Evolutionary conservation across 2,113 vertebrate species (phyloP).

Genomic region (Pimephales promelas): DNA sequence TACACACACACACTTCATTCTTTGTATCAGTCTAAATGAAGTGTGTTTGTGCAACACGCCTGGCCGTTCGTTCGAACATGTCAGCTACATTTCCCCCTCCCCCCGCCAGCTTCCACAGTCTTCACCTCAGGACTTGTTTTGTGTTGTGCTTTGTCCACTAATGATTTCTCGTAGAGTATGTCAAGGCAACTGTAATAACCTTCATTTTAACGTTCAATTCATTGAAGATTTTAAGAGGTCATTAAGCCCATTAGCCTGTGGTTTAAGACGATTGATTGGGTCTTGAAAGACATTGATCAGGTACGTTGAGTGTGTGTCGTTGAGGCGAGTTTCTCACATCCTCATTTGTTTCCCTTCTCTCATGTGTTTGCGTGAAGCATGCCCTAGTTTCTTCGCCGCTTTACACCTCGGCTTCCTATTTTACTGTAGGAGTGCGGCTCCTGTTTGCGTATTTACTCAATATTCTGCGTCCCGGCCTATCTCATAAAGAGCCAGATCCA

Average conservation of each 20-base stretch:
- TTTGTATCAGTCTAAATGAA: neutral
- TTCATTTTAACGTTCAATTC: slow-evolving; percentile 9
- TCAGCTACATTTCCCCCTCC: neutral
- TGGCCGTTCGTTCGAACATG: neutral
- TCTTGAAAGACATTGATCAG: slow-evolving; percentile 31
- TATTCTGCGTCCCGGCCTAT: slow-evolving; percentile 12
- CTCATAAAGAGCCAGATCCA: slow-evolving; percentile 29
- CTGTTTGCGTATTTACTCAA: slow-evolving; percentile 28
- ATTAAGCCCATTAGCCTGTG: slow-evolving; percentile 13
- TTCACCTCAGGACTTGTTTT: neutral
- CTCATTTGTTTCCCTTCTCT: slow-evolving; percentile 18
- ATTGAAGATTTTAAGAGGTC: slow-evolving; percentile 13
- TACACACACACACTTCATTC: neutral
- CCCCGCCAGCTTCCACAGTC: neutral
- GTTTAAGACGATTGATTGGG: slow-evolving; percentile 26
- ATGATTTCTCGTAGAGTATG: slow-evolving; percentile 6
- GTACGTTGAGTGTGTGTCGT: slow-evolving; percentile 7
- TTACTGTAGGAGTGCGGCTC: neutral
- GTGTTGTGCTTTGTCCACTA: neutral
- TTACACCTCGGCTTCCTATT: neutral
- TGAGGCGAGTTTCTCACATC: neutral
- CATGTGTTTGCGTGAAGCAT: neutral
- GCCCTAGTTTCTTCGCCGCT: neutral
- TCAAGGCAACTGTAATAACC: slow-evolving; percentile 13
- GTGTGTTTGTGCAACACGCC: neutral